phyloP scores from a whole-genome alignment of 2,113 vertebrate genomes.

The Platysternon megacephalum region DNA sequence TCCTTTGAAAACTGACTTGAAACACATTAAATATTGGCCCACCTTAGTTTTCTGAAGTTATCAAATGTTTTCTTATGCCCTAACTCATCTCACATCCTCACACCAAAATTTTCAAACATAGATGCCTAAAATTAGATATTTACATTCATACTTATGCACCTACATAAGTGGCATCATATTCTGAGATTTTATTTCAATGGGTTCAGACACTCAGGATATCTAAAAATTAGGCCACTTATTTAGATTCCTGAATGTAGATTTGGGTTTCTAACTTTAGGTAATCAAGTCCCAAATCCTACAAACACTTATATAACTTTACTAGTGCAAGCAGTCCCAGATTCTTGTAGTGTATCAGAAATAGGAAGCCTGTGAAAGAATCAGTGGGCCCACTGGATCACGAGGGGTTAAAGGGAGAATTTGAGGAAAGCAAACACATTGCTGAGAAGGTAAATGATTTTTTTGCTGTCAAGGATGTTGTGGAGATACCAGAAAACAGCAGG shows the following conservation, averaged over 20 bases:
- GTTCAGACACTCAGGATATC: neutral
- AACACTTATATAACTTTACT: neutral
- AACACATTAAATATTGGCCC: neutral
- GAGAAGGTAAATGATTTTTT: neutral
- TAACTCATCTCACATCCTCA: neutral
- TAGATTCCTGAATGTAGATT: neutral
- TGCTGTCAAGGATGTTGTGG: neutral
- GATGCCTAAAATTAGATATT: neutral
- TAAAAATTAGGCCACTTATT: neutral
- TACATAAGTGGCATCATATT: rapidly evolving
- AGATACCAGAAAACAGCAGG: neutral
- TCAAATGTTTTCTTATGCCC: neutral
- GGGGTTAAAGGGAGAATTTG: neutral
- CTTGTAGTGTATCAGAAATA: neutral
- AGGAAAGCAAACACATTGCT: neutral
- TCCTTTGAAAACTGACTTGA: neutral
- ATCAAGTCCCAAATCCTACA: neutral
- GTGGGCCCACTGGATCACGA: neutral
- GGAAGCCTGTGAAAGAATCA: neutral
- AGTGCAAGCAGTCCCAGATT: neutral
- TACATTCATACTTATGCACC: neutral
- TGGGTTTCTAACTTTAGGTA: neutral
- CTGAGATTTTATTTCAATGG: neutral
- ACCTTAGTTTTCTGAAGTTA: neutral
- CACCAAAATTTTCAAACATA: neutral